A percentile compares a stretch with the other conserved stretches of the same genome.
phyloP scores from a whole-genome alignment of 2,888 invertebrate genomes.

The Amiota minor region DNA sequence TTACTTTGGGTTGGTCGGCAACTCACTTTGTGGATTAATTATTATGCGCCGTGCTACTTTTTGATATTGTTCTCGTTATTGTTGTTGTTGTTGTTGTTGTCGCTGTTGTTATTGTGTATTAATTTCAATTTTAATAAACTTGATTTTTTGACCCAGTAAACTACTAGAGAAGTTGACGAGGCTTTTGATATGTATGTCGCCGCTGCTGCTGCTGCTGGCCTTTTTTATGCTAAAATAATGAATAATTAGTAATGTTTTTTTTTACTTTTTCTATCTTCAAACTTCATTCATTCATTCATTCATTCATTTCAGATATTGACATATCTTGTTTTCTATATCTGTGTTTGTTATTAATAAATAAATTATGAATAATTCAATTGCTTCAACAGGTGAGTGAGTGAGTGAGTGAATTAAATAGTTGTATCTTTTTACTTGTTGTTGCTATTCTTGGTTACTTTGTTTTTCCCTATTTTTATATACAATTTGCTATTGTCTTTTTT shows the following conservation, averaged over 20 bases:
- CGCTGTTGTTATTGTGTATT: slow-evolving; percentile 46
- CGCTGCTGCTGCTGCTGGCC: slow-evolving; percentile 8
- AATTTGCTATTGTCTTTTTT: background rate
- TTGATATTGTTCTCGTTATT: slow-evolving; percentile 47
- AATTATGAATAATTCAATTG: slow-evolving; percentile 60
- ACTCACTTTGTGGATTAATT: slow-evolving; percentile 50
- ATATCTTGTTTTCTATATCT: slow-evolving; percentile 41
- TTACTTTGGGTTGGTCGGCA: slow-evolving; percentile 10
- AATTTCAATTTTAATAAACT: slow-evolving; percentile 70
- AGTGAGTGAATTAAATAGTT: slow-evolving; percentile 20
- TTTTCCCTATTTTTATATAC: background rate
- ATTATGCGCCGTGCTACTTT: slow-evolving; percentile 57
- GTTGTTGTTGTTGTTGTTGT: slow-evolving; percentile 46
- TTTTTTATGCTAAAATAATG: slow-evolving; percentile 38
- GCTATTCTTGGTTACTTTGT: background rate
- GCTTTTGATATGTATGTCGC: background rate
- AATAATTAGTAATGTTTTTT: slow-evolving; percentile 36
- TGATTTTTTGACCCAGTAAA: slow-evolving; percentile 70
- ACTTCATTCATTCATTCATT: background rate
- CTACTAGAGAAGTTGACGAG: slow-evolving; percentile 43
- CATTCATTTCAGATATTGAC: slow-evolving; percentile 29
- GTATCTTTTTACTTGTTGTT: slow-evolving; percentile 8
- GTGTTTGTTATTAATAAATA: slow-evolving; percentile 51
- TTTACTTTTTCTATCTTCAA: slow-evolving; percentile 23
- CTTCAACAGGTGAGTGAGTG: slow-evolving; percentile 37